Percentiles rank a stretch among this genome's conserved stretches.
Evolutionary conservation across 2,797 vertebrate species (phyloP).

Genomic region (Carduelis carduelis): DNA sequence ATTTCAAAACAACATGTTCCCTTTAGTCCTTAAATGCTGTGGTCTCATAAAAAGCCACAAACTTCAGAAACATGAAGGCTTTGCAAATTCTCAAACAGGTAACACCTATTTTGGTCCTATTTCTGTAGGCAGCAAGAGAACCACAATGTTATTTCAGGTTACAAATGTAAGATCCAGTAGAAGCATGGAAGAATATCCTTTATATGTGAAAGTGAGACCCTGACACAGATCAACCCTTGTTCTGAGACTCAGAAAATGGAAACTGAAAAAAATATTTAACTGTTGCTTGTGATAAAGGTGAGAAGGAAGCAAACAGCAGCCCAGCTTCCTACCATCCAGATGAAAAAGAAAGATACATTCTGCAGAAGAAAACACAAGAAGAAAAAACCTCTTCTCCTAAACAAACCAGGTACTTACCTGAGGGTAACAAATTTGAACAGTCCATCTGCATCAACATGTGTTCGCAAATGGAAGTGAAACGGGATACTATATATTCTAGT

Average conservation of each 20-base stretch:
- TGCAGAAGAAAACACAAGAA: background rate
- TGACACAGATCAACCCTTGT: background rate
- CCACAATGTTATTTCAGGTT: background rate
- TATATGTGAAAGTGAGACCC: background rate
- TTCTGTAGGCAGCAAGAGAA: background rate
- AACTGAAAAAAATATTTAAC: background rate
- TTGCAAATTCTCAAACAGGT: background rate
- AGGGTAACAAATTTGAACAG: background rate
- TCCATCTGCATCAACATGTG: background rate
- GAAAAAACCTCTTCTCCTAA: background rate
- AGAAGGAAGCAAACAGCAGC: background rate
- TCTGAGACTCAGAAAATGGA: background rate
- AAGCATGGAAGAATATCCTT: background rate
- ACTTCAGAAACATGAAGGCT: background rate
- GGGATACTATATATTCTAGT: background rate
- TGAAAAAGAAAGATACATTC: background rate
- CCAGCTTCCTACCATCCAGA: background rate
- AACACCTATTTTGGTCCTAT: background rate
- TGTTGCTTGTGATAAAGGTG: background rate
- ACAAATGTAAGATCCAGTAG: background rate
- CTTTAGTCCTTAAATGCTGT: background rate
- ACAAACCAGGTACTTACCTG: background rate
- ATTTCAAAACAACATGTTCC: slow-evolving; percentile 49
- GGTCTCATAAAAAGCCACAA: background rate
- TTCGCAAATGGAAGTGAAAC: background rate